Evolutionary conservation across 2,113 vertebrate genomes (phyloP), one percentile per base, ranked within the genome.

Genomic region (Cathartes aura): DNA sequence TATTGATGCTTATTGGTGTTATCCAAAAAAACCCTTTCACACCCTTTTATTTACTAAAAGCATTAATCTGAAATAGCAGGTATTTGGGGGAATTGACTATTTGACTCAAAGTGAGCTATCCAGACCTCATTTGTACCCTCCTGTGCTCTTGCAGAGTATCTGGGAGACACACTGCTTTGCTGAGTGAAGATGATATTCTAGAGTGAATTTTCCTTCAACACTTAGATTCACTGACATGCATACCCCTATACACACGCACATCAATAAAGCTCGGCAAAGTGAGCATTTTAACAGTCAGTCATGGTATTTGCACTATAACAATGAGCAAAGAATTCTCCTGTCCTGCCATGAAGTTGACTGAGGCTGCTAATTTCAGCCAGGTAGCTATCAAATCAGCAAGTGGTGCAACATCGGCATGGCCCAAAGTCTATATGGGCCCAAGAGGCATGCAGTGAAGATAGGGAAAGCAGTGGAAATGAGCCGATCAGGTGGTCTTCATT

Each of bases 401-500:
- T 21, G 15, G 11, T 45, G 6, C 47, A 47, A 48, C 12, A 36
- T 6, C 2, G 0, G 4, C 15, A 27, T 53, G 5, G 2, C 12
- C 26, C 32, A 42, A 82, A 87, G 10, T 24, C 55, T 48, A 9
- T 42, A 40, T 3, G 8, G 15, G 50, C 24, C 27, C 59, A 86
- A 27, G 9, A 42, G n/a, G 14, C 3, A n/a, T 6, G 30, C 0
- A 0, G 21, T 30, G 36, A 43, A 30, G 21, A 21, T 24, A 32
- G 23, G 9, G 13, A 18, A 76, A 92, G 15, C 19, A 45, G 22
- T 38, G 7, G 45, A 82, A 87, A 36, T 24, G 40, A 75, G 13
- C 18, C 1, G 2, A 26, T 17, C 2, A 36, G 29, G 32, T 42
- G 9, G 32, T 50, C 5, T 82, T 63, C 32, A 10, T 58, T 29